Percentiles rank a stretch among this genome's conserved stretches.
phyloP scores from a whole-genome alignment of 2,888 invertebrate genomes.

The Drosophila emarginata region DNA sequence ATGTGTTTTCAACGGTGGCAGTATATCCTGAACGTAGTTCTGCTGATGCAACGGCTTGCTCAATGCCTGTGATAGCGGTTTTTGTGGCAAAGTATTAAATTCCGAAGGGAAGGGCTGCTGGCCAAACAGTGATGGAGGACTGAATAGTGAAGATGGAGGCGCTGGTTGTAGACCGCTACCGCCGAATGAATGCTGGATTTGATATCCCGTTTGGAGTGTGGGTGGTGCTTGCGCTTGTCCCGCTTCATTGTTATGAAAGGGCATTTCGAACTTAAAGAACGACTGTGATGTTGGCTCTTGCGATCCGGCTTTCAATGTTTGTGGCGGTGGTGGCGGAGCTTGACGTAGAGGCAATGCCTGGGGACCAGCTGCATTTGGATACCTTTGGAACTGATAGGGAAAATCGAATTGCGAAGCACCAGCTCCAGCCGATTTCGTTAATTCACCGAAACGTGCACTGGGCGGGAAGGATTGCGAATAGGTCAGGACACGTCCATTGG shows the following conservation, averaged over 20 bases:
- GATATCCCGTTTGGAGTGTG: slow-evolving; percentile 81
- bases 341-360: slow-evolving; percentile 68
- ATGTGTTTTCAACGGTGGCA: slow-evolving; percentile 65
- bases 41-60: slow-evolving; percentile 78
- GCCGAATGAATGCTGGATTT: slow-evolving; percentile 80
- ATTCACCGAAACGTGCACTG: slow-evolving; percentile 77
- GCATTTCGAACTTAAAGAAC: slow-evolving; percentile 82
- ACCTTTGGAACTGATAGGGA: slow-evolving; percentile 80
- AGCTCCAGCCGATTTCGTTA: slow-evolving; percentile 43
- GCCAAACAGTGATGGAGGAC: slow-evolving; percentile 74
- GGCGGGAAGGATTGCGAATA: slow-evolving; percentile 80
- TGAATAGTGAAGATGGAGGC: slow-evolving; percentile 73
- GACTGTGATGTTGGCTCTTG: slow-evolving; percentile 82
- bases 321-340: slow-evolving; percentile 46
- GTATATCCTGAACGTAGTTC: slow-evolving; percentile 77
- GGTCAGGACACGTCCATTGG: slow-evolving; percentile 81
- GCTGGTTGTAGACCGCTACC: slow-evolving; percentile 54
- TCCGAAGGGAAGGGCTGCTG: slow-evolving; percentile 77
- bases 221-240: slow-evolving; percentile 59
- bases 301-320: slow-evolving; percentile 39
- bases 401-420: slow-evolving; percentile 70
- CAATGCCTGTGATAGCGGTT: slow-evolving; percentile 67
- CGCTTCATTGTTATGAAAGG: slow-evolving; percentile 62
- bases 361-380: slow-evolving; percentile 53
- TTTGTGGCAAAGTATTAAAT: slow-evolving; percentile 69